These are phyloP conservation scores for Gadopsis bispinosus DNA, from an alignment of 2,797 vertebrate species.

Conservation along the genomic window DNA sequence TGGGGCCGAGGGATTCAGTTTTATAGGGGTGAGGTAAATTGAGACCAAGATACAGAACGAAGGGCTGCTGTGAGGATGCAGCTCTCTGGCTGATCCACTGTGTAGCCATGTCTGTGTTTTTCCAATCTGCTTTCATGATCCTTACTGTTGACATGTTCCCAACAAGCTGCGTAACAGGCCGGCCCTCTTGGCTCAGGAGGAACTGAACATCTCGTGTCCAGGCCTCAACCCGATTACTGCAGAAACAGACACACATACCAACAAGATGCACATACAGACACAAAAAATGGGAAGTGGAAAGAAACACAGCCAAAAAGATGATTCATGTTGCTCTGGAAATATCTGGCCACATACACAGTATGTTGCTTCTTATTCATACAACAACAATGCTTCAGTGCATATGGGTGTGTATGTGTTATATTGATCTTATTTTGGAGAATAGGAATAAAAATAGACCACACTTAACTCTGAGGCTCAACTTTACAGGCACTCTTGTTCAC, in stretches of 20 bases:
- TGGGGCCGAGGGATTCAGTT: slow-evolving; percentile 90
- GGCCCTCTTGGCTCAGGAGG: slow-evolving; percentile 92
- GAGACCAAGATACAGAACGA: slow-evolving; percentile 94
- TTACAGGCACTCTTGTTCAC: not conserved
- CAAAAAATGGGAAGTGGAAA: slow-evolving; percentile 34
- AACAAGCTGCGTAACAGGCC: slow-evolving; percentile 88
- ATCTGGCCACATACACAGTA: slow-evolving; percentile 3
- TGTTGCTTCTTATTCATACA: not conserved
- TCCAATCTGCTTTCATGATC: slow-evolving; percentile 91
- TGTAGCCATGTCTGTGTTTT: slow-evolving; percentile 86
- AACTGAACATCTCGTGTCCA: slow-evolving; percentile 95
- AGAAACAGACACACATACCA: slow-evolving; percentile 9
- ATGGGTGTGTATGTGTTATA: not conserved
- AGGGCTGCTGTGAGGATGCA: slow-evolving; percentile 83
- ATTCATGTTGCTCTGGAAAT: slow-evolving; percentile 22
- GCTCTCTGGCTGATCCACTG: slow-evolving; percentile 89
- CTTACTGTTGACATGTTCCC: slow-evolving; percentile 84
- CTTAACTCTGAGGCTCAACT: not conserved
- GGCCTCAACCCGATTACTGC: slow-evolving; percentile 95
- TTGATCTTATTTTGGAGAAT: not conserved
- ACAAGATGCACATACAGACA: not conserved
- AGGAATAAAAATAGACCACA: not conserved
- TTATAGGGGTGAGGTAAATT: slow-evolving; percentile 96
- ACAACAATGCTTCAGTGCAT: not conserved
- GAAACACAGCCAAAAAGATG: slow-evolving; percentile 7